Conservation (phyloP, 2,797 vertebrate genomes). For the Clarias platycephalus region DNA sequence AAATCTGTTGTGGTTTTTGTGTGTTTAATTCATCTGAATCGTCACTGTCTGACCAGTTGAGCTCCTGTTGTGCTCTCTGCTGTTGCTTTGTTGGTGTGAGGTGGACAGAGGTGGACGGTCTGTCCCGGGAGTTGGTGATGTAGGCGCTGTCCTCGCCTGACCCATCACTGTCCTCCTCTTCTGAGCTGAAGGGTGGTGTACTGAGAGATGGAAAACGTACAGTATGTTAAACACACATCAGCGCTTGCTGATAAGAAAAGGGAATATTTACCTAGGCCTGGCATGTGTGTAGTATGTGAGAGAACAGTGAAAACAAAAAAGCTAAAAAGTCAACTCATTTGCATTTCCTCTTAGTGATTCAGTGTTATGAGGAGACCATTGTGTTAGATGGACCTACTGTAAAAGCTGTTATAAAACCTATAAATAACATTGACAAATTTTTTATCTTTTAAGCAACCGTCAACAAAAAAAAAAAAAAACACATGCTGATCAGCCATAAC, state of each 20-base stretch:
- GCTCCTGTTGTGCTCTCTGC: conserved; percentile 36
- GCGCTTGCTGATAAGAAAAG: conserved; percentile 13
- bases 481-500: no score
- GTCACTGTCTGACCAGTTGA: conserved; percentile 64
- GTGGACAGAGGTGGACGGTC: conserved; percentile 27
- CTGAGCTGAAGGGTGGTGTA: conserved; percentile 73
- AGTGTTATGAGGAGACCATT: background rate
- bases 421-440: background rate
- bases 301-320: background rate
- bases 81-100: conserved; percentile 16
- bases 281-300: background rate
- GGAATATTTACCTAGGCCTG: background rate
- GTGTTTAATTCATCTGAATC: conserved; percentile 48
- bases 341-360: background rate
- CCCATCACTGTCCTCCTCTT: conserved; percentile 56
- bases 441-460: background rate
- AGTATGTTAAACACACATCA: conserved; percentile 30
- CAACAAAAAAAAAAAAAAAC: background rate
- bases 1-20: conserved; percentile 4
- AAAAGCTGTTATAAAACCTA: background rate
- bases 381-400: background rate
- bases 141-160: conserved; percentile 42
- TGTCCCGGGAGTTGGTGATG: conserved; percentile 43
- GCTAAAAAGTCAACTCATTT: background rate
- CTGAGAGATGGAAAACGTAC: conserved; percentile 52